Evolutionary conservation across 2,888 invertebrate genomes (phyloP), one percentile per base, ranked within the genome.

Genomic region (Catonia carolina): DNA sequence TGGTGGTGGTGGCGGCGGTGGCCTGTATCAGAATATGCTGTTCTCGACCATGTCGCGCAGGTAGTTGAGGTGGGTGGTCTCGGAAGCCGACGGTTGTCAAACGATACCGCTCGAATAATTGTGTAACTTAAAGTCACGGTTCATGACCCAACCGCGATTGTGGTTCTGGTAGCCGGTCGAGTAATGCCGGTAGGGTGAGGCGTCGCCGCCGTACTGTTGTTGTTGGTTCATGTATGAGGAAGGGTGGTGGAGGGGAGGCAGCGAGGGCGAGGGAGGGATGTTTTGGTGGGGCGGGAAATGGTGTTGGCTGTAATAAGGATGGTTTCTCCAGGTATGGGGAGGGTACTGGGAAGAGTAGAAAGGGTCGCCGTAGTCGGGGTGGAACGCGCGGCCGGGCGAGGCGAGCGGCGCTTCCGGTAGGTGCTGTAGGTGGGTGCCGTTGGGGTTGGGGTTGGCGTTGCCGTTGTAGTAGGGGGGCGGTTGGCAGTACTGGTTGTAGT

Each of bases 31-130:
- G 31, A 57, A 47, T 17, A 51, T 53, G 23, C 53, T 57, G 20
- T 57, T 57, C 35, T 57, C 57, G 12, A 57, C 57, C 17, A 57
- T 45, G 37, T 57, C 41, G n/a, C 57, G 53, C 17, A 57, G 49
- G 37, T 53, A 57, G 39, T 53, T 53, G 7, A 57, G 49, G 37
- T 57, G 57, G 20, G 57, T n/a, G n/a, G n/a, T 52, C 33, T 57
- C 57, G 12, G 37, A 3, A 37, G 42, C 17, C 20, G 42, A 17
- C 7, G 57, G 53, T n/a, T n/a, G n/a, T 52, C 53, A 57, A 39
- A 41, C 53, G 36, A 57, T 49, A 20, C 49, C 55, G 7, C 49
- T 49, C 17, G 55, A 50, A 41, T 55, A 55, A 39, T 55, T 55
- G 23, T 27, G 27, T 27, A 27, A 6, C 27, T 27, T 27, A 27